Conservation (phyloP, 2,797 vertebrate species). For the Hippopotamyrus pictus region DNA sequence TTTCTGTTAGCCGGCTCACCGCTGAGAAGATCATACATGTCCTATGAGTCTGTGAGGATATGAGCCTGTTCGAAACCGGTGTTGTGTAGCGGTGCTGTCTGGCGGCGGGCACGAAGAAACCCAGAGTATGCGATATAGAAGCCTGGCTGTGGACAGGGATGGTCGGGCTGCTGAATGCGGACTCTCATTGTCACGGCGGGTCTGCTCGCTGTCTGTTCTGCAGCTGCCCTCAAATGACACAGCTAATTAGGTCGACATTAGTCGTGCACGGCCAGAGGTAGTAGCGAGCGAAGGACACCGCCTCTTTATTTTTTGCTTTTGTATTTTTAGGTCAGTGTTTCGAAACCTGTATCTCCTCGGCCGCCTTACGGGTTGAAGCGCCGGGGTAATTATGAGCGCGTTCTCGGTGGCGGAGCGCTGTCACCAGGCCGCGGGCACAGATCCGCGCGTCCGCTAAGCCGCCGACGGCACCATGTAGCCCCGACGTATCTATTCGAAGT, state of each 20-base stretch:
- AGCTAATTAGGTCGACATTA: neutral
- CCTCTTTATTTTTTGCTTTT: neutral
- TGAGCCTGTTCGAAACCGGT: slow-evolving; percentile 5
- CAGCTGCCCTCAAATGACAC: neutral
- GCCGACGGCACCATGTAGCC: slow-evolving; percentile 4
- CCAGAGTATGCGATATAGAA: neutral
- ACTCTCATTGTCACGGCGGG: neutral
- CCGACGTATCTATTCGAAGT: neutral
- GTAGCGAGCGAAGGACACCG: neutral
- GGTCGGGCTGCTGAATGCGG: neutral
- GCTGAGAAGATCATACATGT: neutral
- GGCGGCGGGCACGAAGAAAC: neutral
- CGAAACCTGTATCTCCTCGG: neutral
- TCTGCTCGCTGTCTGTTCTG: neutral
- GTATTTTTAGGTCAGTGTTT: neutral
- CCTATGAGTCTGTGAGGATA: neutral
- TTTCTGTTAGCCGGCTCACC: neutral
- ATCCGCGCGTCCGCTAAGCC: neutral
- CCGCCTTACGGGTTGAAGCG: neutral
- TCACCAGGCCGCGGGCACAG: neutral
- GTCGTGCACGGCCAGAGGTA: neutral
- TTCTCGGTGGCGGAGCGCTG: neutral
- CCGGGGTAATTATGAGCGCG: neutral
- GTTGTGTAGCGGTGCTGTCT: neutral
- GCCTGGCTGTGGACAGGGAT: neutral